Evolutionary conservation across 2,797 vertebrate genomes (phyloP), one percentile per base, ranked within the genome.

Genomic region (Microctenopoma steveboyesi): DNA sequence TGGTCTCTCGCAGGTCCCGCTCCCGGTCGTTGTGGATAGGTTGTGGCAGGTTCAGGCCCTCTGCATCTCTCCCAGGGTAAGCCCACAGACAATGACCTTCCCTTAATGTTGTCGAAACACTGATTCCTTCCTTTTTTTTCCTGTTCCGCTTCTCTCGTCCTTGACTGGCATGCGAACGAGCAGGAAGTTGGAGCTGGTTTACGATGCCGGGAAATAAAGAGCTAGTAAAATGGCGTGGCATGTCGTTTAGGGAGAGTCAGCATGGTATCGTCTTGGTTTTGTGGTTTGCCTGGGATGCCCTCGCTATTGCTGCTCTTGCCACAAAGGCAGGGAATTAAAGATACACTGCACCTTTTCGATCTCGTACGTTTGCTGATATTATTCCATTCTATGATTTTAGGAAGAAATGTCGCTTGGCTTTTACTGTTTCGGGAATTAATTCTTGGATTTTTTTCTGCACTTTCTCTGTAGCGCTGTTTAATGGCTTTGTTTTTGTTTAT

Each of bases 11-110:
- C 93, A 95, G 94, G 90, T 96, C 91, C 91, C 71, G 88, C 88
- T 89, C 83, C 78, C 92, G 94, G 93, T 94, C 91, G 76, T 78
- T 81, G 88, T 91, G 93, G 95, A 94, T 94, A 93, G 90, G 92
- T 95, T 94, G 86, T 93, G 93, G 94, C 94, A 92, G 92, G 90
- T 92, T 92, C 90, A 90, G 89, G 87, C 87, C 91, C 91, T 88
- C 81, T 74, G 79, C 82, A 76, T 88, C 89, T 94, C 92, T 93
- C 91, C 90, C 42, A 70, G 90, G 92, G 93, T 95, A 94, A 96
- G 93, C 83, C 90, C 70, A 73, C 76, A 88, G 79, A 93, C 92
- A 94, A 91, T 92, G 92, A 94, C 92, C 93, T 95, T 95, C 92
- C 89, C 74, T 84, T 94, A 93, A 92, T 83, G 77, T 90, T 92